Percentiles rank a stretch among this genome's conserved stretches.
Evolutionary conservation across 2,797 vertebrate species (phyloP).

Genomic region (Hydrolagus colliei): DNA sequence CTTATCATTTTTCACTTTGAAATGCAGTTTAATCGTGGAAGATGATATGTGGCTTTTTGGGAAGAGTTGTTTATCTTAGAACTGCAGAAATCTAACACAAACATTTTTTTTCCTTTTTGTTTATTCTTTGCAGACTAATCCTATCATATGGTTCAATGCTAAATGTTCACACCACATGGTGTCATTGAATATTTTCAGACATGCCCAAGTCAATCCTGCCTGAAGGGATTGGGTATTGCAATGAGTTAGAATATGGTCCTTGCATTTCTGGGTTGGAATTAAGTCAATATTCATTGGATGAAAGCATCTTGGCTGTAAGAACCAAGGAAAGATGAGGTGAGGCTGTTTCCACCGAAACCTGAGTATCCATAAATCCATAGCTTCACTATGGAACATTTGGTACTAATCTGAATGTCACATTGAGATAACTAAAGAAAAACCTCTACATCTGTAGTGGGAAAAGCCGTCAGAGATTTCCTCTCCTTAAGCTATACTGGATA

Average conservation of each 20-base stretch:
- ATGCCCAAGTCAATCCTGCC: not conserved
- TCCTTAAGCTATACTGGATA: too few species aligned
- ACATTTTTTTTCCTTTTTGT: not conserved
- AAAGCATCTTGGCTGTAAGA: not conserved
- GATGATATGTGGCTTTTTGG: too few species aligned
- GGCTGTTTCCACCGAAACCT: not conserved
- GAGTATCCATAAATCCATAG: not conserved
- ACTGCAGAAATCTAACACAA: too few species aligned
- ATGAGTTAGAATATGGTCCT: not conserved
- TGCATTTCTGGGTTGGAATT: not conserved
- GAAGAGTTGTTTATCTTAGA: too few species aligned
- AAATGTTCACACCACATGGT: not conserved
- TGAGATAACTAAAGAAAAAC: too few species aligned
- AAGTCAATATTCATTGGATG: not conserved
- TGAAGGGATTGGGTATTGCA: not conserved
- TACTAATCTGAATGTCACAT: too few species aligned
- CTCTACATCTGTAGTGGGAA: too few species aligned
- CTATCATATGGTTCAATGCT: not conserved
- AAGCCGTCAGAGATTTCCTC: too few species aligned
- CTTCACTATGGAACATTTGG: too few species aligned
- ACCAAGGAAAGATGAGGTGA: not conserved
- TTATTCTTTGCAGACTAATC: not conserved
- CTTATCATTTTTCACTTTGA: too few species aligned
- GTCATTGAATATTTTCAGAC: too few species aligned
- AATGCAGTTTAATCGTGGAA: too few species aligned